Conservation (phyloP, 2,113 vertebrate genomes). For the Alouatta palliata region DNA sequence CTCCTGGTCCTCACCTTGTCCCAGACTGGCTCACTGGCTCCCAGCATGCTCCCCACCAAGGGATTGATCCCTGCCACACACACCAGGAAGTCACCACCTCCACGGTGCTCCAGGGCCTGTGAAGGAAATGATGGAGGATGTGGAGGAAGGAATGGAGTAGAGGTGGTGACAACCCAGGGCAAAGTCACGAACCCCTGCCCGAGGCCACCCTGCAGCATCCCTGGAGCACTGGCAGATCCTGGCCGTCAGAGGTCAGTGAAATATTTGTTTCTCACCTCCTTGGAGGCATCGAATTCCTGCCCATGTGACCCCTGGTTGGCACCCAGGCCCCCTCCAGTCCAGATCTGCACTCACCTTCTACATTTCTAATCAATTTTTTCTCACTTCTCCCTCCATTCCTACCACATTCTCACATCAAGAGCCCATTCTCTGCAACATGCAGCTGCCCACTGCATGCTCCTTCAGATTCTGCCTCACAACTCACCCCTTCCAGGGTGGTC, state of each 20-base stretch:
- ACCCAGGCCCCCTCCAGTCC: background rate
- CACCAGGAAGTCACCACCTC: constrained; percentile 89
- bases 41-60: constrained; percentile 86
- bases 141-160: background rate
- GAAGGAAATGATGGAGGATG: background rate
- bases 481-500: background rate
- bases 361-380: background rate
- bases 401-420: background rate
- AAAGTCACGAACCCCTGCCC: background rate
- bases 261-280: background rate
- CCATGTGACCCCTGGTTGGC: background rate
- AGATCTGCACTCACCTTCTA: background rate
- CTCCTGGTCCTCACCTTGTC: constrained; percentile 83
- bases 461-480: background rate
- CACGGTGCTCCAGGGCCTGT: constrained; percentile 82
- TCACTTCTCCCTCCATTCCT: background rate
- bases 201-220: background rate
- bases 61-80: constrained; percentile 90
- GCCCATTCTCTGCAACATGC: background rate
- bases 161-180: background rate
- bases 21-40: constrained; percentile 88
- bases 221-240: background rate
- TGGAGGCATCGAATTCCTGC: background rate
- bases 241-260: background rate
- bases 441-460: background rate